These are phyloP conservation scores for Branchipolynoe longqiensis DNA, from an alignment of 2,888 invertebrate genomes.

Conservation along the genomic window DNA sequence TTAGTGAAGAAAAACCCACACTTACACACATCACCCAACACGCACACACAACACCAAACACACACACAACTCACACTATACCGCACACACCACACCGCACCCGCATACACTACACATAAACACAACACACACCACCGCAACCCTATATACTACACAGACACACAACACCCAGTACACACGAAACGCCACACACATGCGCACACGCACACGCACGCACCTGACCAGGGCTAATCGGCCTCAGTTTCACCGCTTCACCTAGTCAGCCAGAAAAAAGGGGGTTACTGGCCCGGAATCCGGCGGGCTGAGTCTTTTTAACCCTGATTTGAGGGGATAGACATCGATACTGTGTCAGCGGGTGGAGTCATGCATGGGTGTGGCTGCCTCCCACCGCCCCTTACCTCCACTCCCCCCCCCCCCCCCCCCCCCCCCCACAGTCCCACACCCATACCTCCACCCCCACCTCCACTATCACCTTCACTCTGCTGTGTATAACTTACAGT, in stretches of 20 bases:
- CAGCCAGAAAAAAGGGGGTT: not conserved
- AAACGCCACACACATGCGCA: too few relatives aligned
- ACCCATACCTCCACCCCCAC: too few relatives aligned
- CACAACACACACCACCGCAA: not conserved
- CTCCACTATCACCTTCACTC: too few relatives aligned
- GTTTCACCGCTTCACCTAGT: not conserved
- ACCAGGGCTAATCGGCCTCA: not conserved
- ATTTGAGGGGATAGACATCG: slow-evolving; percentile 31
- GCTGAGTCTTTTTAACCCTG: slow-evolving; percentile 26
- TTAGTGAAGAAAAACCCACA: too few relatives aligned
- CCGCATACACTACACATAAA: too few relatives aligned
- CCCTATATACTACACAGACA: not conserved
- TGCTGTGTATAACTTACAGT: too few relatives aligned
- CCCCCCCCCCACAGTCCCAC: too few relatives aligned
- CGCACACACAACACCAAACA: too few relatives aligned
- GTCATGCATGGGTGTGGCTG: not conserved
- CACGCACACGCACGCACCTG: not conserved
- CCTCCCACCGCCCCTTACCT: not conserved
- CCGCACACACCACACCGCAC: too few relatives aligned
- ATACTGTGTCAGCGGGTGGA: not conserved
- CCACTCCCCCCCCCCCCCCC: not conserved
- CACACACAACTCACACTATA: too few relatives aligned
- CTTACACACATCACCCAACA: too few relatives aligned
- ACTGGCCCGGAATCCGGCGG: not conserved
- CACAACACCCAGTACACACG: not conserved